Percentiles rank a stretch among this genome's conserved stretches.
Evolutionary conservation across 2,113 vertebrate species (phyloP).

Genomic region (Leptobrachium ailaonicum): DNA sequence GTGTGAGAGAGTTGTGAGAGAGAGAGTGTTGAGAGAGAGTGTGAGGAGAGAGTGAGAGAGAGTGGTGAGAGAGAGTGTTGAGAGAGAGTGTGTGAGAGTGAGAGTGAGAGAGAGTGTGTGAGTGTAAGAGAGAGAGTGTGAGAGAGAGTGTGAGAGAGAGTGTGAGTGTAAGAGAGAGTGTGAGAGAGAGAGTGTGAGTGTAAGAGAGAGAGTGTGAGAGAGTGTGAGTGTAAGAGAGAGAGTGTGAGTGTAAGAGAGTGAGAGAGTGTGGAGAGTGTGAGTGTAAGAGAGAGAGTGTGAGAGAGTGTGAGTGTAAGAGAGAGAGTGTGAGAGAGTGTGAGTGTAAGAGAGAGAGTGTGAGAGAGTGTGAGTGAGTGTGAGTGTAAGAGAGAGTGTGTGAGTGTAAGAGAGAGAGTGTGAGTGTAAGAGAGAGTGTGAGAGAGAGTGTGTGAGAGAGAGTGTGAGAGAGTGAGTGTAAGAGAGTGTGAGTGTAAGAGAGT

Average conservation of each 20-base stretch:
- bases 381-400: too few species aligned
- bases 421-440: background rate
- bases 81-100: background rate
- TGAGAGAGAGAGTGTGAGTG: background rate
- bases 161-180: too few species aligned
- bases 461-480: too few species aligned
- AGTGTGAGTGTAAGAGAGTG: background rate
- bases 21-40: too few species aligned
- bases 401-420: too few species aligned
- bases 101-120: background rate
- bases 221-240: background rate
- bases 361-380: background rate
- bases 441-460: background rate
- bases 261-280: background rate
- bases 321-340: background rate
- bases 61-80: too few species aligned
- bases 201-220: background rate
- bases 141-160: background rate
- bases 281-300: background rate
- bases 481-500: too few species aligned
- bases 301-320: background rate
- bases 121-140: background rate
- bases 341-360: too few species aligned
- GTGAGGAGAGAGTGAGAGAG: too few species aligned
- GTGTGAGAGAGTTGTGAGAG: too few species aligned